phyloP scores from a whole-genome alignment of 2,113 vertebrate species.

The Riparia riparia region DNA sequence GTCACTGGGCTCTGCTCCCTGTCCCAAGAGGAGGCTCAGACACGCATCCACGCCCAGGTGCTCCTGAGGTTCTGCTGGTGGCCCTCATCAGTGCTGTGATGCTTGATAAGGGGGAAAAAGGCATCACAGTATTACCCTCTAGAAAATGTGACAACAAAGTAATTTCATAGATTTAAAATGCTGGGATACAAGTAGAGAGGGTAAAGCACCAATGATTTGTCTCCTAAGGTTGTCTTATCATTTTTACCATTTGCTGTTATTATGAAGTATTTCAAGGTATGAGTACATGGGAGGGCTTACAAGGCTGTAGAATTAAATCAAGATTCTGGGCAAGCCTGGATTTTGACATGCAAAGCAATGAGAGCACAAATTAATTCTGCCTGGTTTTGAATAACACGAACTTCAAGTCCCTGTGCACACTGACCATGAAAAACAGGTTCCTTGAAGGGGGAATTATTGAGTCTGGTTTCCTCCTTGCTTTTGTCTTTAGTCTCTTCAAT shows the following conservation, averaged over 20 bases:
- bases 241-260: neutral
- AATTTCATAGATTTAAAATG: neutral
- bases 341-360: conserved; percentile 26
- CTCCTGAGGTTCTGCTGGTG: neutral
- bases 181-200: neutral
- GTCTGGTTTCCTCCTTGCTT: conserved; percentile 31
- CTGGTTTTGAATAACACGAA: neutral
- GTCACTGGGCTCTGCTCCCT: neutral
- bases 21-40: neutral
- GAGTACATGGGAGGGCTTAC: neutral
- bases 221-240: neutral
- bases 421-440: conserved; percentile 47
- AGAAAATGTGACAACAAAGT: neutral
- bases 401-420: neutral
- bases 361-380: neutral
- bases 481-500: neutral
- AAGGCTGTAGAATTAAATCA: neutral
- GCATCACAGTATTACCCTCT: too few relatives aligned
- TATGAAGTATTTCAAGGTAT: neutral
- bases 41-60: rapidly evolving
- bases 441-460: neutral
- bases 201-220: neutral
- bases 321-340: neutral
- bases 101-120: neutral
- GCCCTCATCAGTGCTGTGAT: too few relatives aligned